These are phyloP conservation scores for Ischnus inquisitorius DNA, from an alignment of 2,888 invertebrate species.

Conservation along the genomic window DNA sequence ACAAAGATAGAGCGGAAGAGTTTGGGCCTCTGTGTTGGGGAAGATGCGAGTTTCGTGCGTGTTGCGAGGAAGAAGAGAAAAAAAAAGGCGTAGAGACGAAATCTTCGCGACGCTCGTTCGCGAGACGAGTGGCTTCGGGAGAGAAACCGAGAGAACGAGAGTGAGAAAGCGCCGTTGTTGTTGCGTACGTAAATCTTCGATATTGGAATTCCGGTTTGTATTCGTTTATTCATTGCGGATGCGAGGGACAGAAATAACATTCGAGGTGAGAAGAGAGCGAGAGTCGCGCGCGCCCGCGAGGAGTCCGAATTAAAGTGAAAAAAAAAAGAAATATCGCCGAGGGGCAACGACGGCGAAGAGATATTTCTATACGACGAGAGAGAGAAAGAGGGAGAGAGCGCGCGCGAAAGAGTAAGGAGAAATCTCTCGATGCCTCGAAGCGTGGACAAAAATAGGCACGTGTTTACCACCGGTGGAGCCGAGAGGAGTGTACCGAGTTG, in stretches of 20 bases:
- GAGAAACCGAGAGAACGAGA: neutral
- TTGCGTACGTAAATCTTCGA: conserved; percentile 30
- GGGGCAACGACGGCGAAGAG: conserved; percentile 4
- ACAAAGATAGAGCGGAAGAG: conserved; percentile 23
- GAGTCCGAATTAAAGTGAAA: neutral
- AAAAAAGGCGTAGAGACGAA: neutral
- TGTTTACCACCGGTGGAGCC: conserved; percentile 64
- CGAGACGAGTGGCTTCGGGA: neutral
- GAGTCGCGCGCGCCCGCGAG: conserved; percentile 8
- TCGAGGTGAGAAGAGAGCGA: conserved; percentile 43
- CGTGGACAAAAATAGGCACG: conserved; percentile 67
- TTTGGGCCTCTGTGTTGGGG: neutral
- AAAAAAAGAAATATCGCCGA: neutral
- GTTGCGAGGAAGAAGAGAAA: conserved; percentile 7
- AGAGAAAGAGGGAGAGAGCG: conserved; percentile 16
- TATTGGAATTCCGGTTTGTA: conserved; percentile 37
- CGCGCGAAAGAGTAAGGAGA: conserved; percentile 20
- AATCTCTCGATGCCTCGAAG: conserved; percentile 58
- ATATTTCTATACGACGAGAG: conserved; percentile 30
- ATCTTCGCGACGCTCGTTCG: neutral
- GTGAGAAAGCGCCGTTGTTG: neutral
- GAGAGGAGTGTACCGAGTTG: conserved; percentile 43
- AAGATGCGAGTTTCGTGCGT: neutral
- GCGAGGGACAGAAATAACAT: conserved; percentile 47
- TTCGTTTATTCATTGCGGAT: conserved; percentile 16